Evolutionary conservation across 2,113 vertebrate species (phyloP).

Genomic region (Phaethon lepturus): DNA sequence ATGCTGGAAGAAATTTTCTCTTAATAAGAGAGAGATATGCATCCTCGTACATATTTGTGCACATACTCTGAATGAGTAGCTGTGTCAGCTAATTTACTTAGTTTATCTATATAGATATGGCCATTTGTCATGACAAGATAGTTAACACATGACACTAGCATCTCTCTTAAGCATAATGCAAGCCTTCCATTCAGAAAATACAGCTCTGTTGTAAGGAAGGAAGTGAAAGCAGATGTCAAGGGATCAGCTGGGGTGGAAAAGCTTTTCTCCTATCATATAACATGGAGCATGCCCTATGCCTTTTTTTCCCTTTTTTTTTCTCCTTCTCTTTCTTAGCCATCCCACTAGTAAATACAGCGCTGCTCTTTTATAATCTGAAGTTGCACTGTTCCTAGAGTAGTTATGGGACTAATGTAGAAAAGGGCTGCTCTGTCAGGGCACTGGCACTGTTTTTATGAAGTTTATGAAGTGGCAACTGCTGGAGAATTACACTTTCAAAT

Average conservation of each 20-base stretch:
- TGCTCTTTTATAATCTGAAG: neutral
- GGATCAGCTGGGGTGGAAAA: neutral
- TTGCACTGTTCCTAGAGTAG: neutral
- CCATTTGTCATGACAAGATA: neutral
- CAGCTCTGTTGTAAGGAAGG: neutral
- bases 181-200: neutral
- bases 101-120: neutral
- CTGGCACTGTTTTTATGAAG: neutral
- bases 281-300: accelerated
- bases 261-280: neutral
- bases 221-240: neutral
- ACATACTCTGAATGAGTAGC: neutral
- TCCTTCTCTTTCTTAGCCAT: neutral
- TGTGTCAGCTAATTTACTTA: neutral
- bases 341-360: neutral
- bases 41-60: neutral
- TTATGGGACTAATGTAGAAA: neutral
- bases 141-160: neutral
- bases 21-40: neutral
- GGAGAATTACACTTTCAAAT: neutral
- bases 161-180: neutral
- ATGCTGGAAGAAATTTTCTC: neutral
- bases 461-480: neutral
- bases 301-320: too few species aligned
- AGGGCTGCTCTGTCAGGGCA: neutral